These are phyloP conservation scores for Cosmorhoe ocellata DNA, from an alignment of 2,888 invertebrate species.

Conservation along the genomic window DNA sequence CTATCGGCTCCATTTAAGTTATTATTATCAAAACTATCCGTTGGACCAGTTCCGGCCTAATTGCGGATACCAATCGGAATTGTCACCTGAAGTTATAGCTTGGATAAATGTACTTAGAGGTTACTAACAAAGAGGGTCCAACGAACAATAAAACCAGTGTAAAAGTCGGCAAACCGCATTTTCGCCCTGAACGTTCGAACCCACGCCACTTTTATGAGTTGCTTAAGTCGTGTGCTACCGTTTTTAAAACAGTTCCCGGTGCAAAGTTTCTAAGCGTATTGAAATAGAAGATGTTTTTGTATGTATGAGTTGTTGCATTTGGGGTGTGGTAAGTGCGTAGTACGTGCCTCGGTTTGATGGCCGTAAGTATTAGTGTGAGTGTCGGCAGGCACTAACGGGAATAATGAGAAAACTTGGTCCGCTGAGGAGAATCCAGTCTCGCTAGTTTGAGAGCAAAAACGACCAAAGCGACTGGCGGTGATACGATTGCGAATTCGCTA, in stretches of 20 bases:
- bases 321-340: slow-evolving; percentile 46
- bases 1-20: slow-evolving; percentile 70
- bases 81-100: slow-evolving; percentile 69
- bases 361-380: slow-evolving; percentile 59
- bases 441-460: slow-evolving; percentile 48
- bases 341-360: slow-evolving; percentile 57
- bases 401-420: slow-evolving; percentile 79
- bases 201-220: slow-evolving; percentile 70
- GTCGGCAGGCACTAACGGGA: slow-evolving; percentile 60
- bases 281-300: slow-evolving; percentile 50
- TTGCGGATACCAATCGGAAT: slow-evolving; percentile 57
- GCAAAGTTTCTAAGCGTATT: slow-evolving; percentile 56
- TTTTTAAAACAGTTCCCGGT: slow-evolving; percentile 61
- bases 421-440: slow-evolving; percentile 50
- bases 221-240: slow-evolving; percentile 58
- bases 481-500: slow-evolving; percentile 48
- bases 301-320: slow-evolving; percentile 37
- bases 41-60: slow-evolving; percentile 48
- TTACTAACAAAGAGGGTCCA: slow-evolving; percentile 44
- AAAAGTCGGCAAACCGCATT: slow-evolving; percentile 74
- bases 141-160: slow-evolving; percentile 78
- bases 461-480: slow-evolving; percentile 47
- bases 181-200: slow-evolving; percentile 54
- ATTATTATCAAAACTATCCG: slow-evolving; percentile 56
- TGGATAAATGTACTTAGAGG: slow-evolving; percentile 68